Evolutionary conservation across 30 jellyfish, hydroid and myxozoan species (phyloP), one percentile per base, ranked within the genome.

Genomic region (Pseudorhiza aurosa): DNA sequence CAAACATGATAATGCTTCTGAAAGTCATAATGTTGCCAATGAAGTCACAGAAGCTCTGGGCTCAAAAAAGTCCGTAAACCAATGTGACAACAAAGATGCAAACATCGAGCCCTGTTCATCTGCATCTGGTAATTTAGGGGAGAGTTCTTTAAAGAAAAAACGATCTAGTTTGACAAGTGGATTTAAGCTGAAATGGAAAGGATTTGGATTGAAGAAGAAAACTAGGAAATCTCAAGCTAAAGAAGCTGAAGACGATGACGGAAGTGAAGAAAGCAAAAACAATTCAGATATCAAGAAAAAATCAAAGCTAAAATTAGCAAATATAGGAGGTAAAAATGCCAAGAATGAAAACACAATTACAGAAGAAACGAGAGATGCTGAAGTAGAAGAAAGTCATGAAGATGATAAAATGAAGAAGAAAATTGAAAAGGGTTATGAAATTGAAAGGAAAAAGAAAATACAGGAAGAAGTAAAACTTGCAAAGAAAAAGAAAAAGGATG

Each of bases 181-280:
- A 51, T 10, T 60, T 14, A 25, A 19, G 25, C 8, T 25, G 39
- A 44, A 32, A 73, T n/a, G 39, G 87, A 51, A 21, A 73, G 63
- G 75, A 32, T 25, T 22, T 53, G 75, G 87, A 31, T 29, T 53
- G 18, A 68, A 29, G 65, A 71, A 51, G 56, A 51, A 71, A 57
- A 39, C 39, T 17, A 39, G 18, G 57, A 53, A 57, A 17, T 6
- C 57, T 15, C 51, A 33, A 5, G 27, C 25, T 17, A 49, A 18
- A 6, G 42, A 47, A 2, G 40, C 6, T 28, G 1, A 6, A 4
- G 87, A 53, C n/a, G 75, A 31, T 1, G 81, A 17, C 30, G 17
- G 36, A 28, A 9, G 50, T 8, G 72, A 8, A 10, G 85, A 71
- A 32, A 46, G 47, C n/a, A n/a, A n/a, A n/a, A n/a, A n/a, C n/a